Conservation (phyloP, 1,140 invertebrate species). For the Maconellicoccus hirsutus region DNA sequence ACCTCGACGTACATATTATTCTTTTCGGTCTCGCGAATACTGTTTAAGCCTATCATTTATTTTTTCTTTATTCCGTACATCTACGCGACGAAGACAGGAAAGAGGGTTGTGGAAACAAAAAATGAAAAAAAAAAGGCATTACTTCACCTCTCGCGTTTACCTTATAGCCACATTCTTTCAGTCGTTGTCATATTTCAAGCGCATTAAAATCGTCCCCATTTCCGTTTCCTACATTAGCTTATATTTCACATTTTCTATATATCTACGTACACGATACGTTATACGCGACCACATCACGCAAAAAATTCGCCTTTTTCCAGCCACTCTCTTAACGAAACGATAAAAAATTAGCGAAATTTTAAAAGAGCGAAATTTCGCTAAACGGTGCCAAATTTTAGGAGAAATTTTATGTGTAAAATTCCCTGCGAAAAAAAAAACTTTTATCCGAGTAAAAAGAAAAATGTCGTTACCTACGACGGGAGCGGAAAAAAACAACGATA, state of each 20-base stretch:
- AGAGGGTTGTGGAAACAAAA: background rate
- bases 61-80: background rate
- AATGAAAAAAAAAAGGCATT: no score
- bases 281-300: no score
- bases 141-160: no score
- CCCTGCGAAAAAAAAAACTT: background rate
- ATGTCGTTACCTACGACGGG: background rate
- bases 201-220: no score
- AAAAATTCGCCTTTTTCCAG: background rate
- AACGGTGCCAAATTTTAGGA: background rate
- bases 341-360: constrained; percentile 6
- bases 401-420: background rate
- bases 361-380: background rate
- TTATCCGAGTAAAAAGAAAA: background rate
- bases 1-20: no score
- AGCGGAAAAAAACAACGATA: background rate
- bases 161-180: no score
- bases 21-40: no score
- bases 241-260: background rate
- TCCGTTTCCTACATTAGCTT: no score
- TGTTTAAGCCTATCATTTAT: no score
- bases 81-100: background rate
- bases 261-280: background rate
- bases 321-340: background rate
- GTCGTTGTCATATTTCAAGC: no score